Conservation (phyloP, 1,140 invertebrate species). For the Lordiphosa clarofinis region DNA sequence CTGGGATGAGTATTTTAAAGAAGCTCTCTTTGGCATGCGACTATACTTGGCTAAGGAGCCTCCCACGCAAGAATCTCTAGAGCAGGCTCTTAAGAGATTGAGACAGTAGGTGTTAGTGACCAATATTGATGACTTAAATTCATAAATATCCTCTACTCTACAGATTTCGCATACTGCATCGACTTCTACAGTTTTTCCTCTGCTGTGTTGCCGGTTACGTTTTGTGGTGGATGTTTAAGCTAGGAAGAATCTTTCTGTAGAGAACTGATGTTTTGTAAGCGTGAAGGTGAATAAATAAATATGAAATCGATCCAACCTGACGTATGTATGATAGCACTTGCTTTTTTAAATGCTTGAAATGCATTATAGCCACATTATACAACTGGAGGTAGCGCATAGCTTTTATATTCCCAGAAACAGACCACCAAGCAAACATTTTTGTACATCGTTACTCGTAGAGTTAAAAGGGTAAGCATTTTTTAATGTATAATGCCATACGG, state of each 20-base stretch:
- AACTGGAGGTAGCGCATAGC: too few species aligned
- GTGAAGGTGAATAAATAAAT: background rate
- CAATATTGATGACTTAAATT: background rate
- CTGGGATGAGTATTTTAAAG: constrained; percentile 83
- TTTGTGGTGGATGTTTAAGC: constrained; percentile 6
- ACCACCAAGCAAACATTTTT: too few species aligned
- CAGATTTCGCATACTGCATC: constrained; percentile 12
- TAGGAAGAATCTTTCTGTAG: background rate
- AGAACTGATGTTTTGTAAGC: background rate
- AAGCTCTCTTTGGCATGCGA: constrained; percentile 84
- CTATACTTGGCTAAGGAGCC: constrained; percentile 86
- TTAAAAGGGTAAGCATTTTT: too few species aligned
- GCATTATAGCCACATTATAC: too few species aligned
- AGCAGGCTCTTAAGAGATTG: constrained; percentile 34
- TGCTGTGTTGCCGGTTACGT: background rate
- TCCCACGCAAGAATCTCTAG: constrained; percentile 81
- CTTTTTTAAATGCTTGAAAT: too few species aligned
- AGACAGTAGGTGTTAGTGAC: constrained; percentile 18
- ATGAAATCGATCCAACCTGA: background rate
- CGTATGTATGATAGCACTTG: too few species aligned
- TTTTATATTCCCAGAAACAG: too few species aligned
- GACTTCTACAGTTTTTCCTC: constrained; percentile 4
- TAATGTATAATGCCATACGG: too few species aligned
- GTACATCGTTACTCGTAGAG: too few species aligned
- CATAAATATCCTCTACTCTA: too few species aligned